phyloP scores from a whole-genome alignment of 2,888 invertebrate species.

The Pyrrhia umbra region DNA sequence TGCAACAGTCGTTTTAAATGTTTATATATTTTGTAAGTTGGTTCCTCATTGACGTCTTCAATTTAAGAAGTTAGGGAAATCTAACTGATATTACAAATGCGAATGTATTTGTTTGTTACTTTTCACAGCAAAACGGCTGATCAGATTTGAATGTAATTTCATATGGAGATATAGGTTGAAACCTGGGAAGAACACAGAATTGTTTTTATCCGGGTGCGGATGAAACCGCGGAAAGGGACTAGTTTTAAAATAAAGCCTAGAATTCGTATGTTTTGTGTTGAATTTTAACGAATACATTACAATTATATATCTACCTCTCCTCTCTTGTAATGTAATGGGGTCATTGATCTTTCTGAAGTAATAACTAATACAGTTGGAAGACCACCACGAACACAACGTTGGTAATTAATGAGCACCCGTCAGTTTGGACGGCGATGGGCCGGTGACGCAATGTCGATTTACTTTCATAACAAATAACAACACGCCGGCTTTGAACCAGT shows the following conservation, averaged over 20 bases:
- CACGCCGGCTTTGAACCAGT: constrained; percentile 36
- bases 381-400: neutral
- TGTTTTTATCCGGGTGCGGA: no score
- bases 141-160: no score
- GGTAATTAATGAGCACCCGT: constrained; percentile 6
- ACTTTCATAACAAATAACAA: constrained; percentile 42
- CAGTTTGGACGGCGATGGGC: neutral
- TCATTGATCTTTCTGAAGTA: neutral
- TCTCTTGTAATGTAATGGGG: neutral
- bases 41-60: no score
- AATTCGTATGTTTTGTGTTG: no score
- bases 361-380: neutral
- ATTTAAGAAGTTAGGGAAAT: no score
- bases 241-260: no score
- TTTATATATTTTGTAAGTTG: neutral
- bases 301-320: neutral
- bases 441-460: constrained; percentile 31
- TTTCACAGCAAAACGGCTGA: no score
- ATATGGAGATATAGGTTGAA: no score
- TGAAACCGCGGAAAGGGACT: no score
- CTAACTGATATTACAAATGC: no score
- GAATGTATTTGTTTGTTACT: no score
- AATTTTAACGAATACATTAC: neutral
- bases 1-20: neutral
- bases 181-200: no score